Conservation (phyloP, 2,113 vertebrate species). For the Ondatra zibethicus region DNA sequence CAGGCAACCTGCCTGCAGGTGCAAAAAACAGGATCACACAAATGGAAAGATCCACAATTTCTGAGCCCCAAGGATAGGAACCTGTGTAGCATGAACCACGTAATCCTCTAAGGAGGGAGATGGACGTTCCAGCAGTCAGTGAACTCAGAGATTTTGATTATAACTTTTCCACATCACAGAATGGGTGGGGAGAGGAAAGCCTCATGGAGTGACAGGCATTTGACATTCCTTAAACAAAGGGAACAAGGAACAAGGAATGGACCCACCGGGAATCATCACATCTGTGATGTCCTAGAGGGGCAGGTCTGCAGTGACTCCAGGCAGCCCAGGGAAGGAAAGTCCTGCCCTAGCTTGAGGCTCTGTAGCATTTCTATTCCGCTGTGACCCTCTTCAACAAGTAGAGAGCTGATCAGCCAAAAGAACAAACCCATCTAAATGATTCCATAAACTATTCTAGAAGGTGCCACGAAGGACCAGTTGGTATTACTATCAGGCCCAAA, state of each 20-base stretch:
- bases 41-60: neutral
- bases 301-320: neutral
- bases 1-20: conserved; percentile 30
- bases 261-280: neutral
- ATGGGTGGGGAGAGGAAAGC: neutral
- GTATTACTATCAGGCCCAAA: neutral
- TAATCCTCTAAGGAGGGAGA: neutral
- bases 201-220: neutral
- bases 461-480: neutral
- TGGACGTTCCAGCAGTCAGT: neutral
- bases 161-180: neutral
- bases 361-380: neutral
- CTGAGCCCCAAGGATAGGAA: neutral
- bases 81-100: neutral
- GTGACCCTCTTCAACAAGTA: neutral
- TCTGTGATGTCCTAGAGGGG: neutral
- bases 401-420: neutral
- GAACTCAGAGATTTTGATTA: neutral
- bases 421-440: neutral
- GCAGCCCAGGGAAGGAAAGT: neutral
- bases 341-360: neutral
- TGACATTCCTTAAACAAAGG: neutral
- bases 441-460: neutral
- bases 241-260: neutral
- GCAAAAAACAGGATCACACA: neutral